Base-by-base conservation (phyloP, 2,113 vertebrate species). In the Percopsis transmontana region DNA sequence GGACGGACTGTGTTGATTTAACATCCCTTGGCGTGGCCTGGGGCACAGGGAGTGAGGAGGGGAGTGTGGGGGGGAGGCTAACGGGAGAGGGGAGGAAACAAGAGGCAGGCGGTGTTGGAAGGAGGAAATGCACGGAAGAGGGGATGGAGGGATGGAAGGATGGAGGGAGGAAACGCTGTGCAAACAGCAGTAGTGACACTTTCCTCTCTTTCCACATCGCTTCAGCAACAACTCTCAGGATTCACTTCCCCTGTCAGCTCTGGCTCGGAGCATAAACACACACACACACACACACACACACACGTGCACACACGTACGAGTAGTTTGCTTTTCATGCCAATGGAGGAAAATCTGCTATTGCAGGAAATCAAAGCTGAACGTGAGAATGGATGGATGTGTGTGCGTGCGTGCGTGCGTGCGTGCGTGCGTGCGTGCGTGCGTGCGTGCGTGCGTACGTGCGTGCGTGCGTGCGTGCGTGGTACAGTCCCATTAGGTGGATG, bases 401-500 rank as follows among this genome's bases (percentile, higher is more conserved):
- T 19, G 47, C 15, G 16, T n/a, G 16, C 2, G 51, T 55, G 23
- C 7, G 52, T 11, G 52, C 5, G 52, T 54, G 4, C 2, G 21
- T 58, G 44, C 69, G 53, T 40, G 47, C 10, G 8, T 66, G 51
- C 44, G 47, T 62, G 79, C 19, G 41, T 45, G 44, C 33, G 59
- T n/a, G 42, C 23, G 21, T 41, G 58, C 7, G 45, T 51, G 60
- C 39, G 60, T 63, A 44, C 12, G 47, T 15, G 61, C 40, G 61
- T 52, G 62, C 41, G 61, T 24, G 58, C 45, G 58, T 51, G 68
- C 62, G 74, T 48, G 44, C 48, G 76, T 62, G 55, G 42, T 76
- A 74, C 67, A 73, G 69, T 85, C 80, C 76, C 84, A 90, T 88
- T 86, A 85, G 79, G 78, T 79, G 78, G 76, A 82, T 83, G 84